phyloP scores from a whole-genome alignment of 2,113 vertebrate genomes.

The Tursiops truncatus region DNA sequence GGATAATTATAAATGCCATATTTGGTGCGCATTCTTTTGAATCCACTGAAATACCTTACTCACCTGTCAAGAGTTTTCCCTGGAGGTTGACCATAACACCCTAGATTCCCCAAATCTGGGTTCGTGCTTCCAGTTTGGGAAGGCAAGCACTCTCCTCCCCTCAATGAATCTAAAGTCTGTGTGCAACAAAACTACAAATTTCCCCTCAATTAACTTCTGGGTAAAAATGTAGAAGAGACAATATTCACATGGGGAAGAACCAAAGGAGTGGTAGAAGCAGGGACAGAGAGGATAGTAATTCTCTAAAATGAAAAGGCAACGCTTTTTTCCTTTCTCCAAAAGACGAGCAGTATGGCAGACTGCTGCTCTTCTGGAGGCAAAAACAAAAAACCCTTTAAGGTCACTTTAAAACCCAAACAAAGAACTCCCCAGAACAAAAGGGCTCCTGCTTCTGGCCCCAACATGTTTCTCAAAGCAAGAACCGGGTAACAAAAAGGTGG shows the following conservation, averaged over 20 bases:
- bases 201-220: not conserved
- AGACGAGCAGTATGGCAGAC: slow-evolving; percentile 19
- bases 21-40: slow-evolving; percentile 33
- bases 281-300: not conserved
- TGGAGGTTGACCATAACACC: not conserved
- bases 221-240: slow-evolving; percentile 44
- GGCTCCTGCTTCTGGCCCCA: slow-evolving; percentile 30
- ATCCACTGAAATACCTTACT: slow-evolving; percentile 45
- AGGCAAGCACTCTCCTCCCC: not conserved
- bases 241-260: slow-evolving; percentile 29
- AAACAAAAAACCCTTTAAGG: slow-evolving; percentile 50
- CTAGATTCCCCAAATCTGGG: slow-evolving; percentile 25
- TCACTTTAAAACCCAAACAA: slow-evolving; percentile 50
- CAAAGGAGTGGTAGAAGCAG: not conserved
- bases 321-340: slow-evolving; percentile 19
- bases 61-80: slow-evolving; percentile 41
- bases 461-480: slow-evolving; percentile 50
- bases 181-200: slow-evolving; percentile 40
- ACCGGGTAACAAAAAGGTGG: slow-evolving; percentile 37
- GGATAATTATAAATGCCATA: not conserved
- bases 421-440: slow-evolving; percentile 46
- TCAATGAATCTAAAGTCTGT: slow-evolving; percentile 35
- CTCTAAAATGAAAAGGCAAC: slow-evolving; percentile 39
- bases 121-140: slow-evolving; percentile 42
- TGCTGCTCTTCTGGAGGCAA: slow-evolving; percentile 41